Evolutionary conservation across 2,113 vertebrate species (phyloP).

Genomic region (Rhynchopsitta pachyrhyncha): DNA sequence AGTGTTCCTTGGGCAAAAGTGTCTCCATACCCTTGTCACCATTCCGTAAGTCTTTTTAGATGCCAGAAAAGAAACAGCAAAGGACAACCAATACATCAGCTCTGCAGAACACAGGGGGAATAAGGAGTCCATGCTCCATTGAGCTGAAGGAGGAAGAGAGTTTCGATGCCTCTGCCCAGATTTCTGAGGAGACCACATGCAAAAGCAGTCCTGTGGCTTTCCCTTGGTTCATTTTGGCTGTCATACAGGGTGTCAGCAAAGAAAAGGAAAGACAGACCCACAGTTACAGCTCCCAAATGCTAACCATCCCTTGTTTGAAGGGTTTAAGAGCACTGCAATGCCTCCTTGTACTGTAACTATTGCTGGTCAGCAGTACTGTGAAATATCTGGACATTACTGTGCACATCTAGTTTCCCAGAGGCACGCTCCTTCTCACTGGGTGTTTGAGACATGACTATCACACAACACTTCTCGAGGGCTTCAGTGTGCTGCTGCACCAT

Average conservation of each 20-base stretch:
- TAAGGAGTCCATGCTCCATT: background rate
- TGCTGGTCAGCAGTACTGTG: background rate
- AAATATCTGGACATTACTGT: accelerated
- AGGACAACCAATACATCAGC: background rate
- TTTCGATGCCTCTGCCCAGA: background rate
- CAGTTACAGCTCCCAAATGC: background rate
- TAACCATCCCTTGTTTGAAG: background rate
- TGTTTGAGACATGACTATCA: background rate
- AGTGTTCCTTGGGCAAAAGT: background rate
- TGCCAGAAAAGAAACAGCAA: background rate
- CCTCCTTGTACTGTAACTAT: background rate
- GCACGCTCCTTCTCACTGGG: background rate
- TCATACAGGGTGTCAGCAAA: background rate
- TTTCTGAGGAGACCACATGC: background rate
- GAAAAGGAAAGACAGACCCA: background rate
- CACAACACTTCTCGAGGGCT: background rate
- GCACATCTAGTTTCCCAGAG: background rate
- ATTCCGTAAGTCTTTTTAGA: background rate
- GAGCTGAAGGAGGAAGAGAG: background rate
- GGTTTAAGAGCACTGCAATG: background rate
- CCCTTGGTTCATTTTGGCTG: background rate
- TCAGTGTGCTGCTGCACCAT: accelerated
- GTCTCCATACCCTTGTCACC: background rate
- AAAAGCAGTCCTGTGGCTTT: background rate
- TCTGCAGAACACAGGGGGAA: background rate